Evolutionary conservation across 2,113 vertebrate genomes (phyloP), one percentile per base, ranked within the genome.

Genomic region (Nestor notabilis): DNA sequence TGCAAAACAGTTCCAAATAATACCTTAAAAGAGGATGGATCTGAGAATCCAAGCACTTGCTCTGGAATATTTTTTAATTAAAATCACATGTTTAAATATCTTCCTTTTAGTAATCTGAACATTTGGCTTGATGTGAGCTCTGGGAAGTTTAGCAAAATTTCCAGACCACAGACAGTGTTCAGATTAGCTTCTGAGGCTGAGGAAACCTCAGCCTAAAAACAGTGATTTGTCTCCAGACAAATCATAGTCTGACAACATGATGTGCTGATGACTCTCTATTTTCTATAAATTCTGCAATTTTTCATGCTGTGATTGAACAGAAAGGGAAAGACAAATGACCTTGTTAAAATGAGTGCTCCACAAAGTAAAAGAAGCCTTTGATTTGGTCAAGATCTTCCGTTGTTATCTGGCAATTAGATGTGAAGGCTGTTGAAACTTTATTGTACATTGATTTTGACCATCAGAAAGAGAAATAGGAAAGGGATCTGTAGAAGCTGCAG

Each of bases 281-380:
- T 93, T 84, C 70, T 88, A 58, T 87, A 85, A 89, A 90, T 92
- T 68, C 87, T 87, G 53, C 93, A 49, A 33, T 93, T 97, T 95
- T 92, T 95, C 61, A 60, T 93, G 85, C 70, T 71, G 49, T 84
- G 68, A 75, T 92, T 94, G 49, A 89, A 91, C 52, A 72, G 83
- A 70, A 90, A 88, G 71, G 75, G 46, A 43, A 76, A 80, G 80
- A 81, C 58, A 93, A 83, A 89, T 43, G 39, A 81, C 71, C 86
- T 80, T 49, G 28, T 76, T 64, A 87, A 93, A 96, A 95, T 84
- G 70, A 88, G 39, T 58, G 72, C 35, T 96, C 35, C 66, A 27
- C 8, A 83, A 87, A 95, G 41, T 43, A 84, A 86, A 87, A 93
- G 29, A 61, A 89, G 23, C 20, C 52, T 94, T 92, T 91, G 69